phyloP scores from a whole-genome alignment of 2,797 vertebrate genomes.

The Salmo trutta region DNA sequence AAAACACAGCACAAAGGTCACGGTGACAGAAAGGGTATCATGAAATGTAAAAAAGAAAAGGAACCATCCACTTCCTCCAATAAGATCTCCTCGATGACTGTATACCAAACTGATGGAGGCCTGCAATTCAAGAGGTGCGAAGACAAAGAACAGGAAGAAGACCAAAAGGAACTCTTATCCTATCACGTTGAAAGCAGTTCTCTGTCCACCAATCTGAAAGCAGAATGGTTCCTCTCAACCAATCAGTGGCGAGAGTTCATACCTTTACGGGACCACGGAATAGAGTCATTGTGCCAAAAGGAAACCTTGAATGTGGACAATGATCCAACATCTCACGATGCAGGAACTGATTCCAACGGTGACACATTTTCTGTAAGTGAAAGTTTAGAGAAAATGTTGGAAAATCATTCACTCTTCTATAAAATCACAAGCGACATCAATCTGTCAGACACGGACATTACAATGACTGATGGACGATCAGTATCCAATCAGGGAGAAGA shows the following conservation, averaged over 20 bases:
- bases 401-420: slow-evolving; percentile 72
- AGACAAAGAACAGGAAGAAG: slow-evolving; percentile 34
- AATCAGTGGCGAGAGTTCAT: slow-evolving; percentile 68
- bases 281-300: slow-evolving; percentile 42
- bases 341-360: slow-evolving; percentile 37
- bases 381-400: slow-evolving; percentile 70
- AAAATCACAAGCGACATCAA: slow-evolving; percentile 72
- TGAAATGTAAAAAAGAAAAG: slow-evolving; percentile 52
- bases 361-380: slow-evolving; percentile 59
- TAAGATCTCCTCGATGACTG: slow-evolving; percentile 68
- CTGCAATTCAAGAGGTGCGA: slow-evolving; percentile 38
- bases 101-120: slow-evolving; percentile 62
- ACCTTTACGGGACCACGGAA: slow-evolving; percentile 59
- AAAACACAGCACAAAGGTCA: slow-evolving; percentile 53
- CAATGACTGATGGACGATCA: slow-evolving; percentile 56
- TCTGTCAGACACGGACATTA: slow-evolving; percentile 70
- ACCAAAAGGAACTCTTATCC: slow-evolving; percentile 25
- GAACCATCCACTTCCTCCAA: slow-evolving; percentile 64
- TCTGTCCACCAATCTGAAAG: slow-evolving; percentile 57
- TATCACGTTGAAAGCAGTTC: slow-evolving; percentile 46
- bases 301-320: slow-evolving; percentile 34
- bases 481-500: slow-evolving; percentile 42
- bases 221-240: slow-evolving; percentile 78
- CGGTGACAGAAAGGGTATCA: slow-evolving; percentile 42
- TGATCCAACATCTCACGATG: slow-evolving; percentile 26